A percentile compares a stretch with the other conserved stretches of the same genome.
Evolutionary conservation across 2,113 vertebrate species (phyloP).

Genomic region (Chionodraco myersi): DNA sequence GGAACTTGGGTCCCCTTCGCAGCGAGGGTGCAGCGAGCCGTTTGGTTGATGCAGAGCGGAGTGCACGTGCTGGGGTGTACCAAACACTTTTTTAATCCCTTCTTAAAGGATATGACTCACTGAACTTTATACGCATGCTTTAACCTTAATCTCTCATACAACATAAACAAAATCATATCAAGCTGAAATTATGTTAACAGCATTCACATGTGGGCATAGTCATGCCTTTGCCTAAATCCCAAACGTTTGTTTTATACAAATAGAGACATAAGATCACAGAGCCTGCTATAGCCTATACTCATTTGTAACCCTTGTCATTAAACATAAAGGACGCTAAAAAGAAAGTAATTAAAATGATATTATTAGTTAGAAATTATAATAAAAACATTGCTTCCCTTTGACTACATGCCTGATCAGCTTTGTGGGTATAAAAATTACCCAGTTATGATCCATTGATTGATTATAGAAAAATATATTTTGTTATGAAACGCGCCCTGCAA

Average conservation of each 20-base stretch:
- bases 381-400: background rate
- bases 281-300: no score
- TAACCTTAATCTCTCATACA: background rate
- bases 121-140: slow-evolving; percentile 4
- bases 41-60: no score
- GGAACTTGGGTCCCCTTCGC: no score
- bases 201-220: background rate
- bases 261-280: no score
- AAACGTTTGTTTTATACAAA: no score
- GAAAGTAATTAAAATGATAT: background rate
- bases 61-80: no score
- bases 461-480: background rate
- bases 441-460: background rate
- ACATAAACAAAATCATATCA: background rate
- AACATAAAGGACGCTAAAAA: background rate
- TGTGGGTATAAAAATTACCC: background rate
- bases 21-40: no score
- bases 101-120: background rate
- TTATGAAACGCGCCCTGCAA: background rate
- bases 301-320: background rate
- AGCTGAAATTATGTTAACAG: no score
- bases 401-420: background rate
- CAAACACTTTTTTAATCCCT: background rate
- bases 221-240: background rate
- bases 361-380: no score